phyloP scores from a whole-genome alignment of 2,888 invertebrate genomes.

The Acanthacorydalis orientalis region DNA sequence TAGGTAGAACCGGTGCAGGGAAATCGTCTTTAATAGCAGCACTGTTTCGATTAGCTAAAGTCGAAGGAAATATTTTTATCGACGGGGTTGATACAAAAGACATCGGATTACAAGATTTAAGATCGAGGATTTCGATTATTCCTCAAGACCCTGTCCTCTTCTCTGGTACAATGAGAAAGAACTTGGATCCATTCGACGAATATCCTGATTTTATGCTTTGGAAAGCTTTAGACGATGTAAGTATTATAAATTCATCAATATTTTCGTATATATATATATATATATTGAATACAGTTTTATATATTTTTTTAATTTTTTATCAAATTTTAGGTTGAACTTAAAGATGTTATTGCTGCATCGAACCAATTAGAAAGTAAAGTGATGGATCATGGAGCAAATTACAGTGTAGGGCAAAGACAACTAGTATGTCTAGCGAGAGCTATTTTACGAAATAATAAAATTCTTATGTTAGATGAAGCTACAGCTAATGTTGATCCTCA shows the following conservation, averaged over 20 bases:
- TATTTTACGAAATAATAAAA: constrained; percentile 58
- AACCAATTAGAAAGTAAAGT: constrained; percentile 46
- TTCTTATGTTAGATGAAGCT: constrained; percentile 79
- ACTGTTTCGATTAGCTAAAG: constrained; percentile 65
- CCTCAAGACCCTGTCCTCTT: constrained; percentile 85
- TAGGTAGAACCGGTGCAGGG: constrained; percentile 79
- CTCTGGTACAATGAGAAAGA: constrained; percentile 66
- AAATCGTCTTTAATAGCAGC: constrained; percentile 72
- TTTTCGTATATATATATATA: not conserved
- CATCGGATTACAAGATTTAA: constrained; percentile 59
- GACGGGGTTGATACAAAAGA: constrained; percentile 54
- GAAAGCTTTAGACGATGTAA: constrained; percentile 52
- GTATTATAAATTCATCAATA: not conserved
- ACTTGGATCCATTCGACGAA: constrained; percentile 69
- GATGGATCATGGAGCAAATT: constrained; percentile 63
- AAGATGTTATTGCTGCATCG: constrained; percentile 33
- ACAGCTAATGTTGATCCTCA: constrained; percentile 81
- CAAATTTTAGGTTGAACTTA: constrained; percentile 46
- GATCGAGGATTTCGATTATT: constrained; percentile 75
- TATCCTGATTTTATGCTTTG: constrained; percentile 57
- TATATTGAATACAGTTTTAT: not conserved
- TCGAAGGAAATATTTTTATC: constrained; percentile 58
- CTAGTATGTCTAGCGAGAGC: constrained; percentile 76
- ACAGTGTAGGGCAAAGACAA: constrained; percentile 79
- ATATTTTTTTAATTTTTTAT: not conserved